Base-by-base conservation (phyloP, 1,140 invertebrate genomes). In the Drusus annulatus region DNA sequence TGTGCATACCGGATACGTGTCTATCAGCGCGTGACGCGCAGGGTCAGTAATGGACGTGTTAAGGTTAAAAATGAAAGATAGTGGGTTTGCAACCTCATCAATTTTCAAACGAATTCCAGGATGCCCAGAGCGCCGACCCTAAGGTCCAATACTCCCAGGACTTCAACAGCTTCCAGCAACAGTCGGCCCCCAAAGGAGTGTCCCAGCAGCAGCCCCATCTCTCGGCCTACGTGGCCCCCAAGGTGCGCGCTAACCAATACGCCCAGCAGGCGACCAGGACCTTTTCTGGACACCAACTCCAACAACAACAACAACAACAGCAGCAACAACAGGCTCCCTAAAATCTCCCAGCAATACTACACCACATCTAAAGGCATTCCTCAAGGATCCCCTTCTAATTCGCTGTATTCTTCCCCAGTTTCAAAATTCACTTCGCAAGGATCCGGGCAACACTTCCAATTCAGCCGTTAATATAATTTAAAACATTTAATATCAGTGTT, bases 341-440 rank as follows among this genome's bases (percentile, higher is more conserved):
- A 36, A 45, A 7, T 36, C n/a, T 31, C 31, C 16, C 63, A 68
- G 25, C 36, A 36, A 16, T 68, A 28, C 36, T 68, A 45, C n/a
- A 68, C 28, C 31, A 28, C 31, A 1, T 68, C 31, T 3, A 25
- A 56, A 19, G n/a, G n/a, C 17, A 56, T 56, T 17, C 36, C 36
- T 45, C 36, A 45, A 45, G 36, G 36, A 45, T 45, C 56, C 17
- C 16, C 71, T 21, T 23, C 78, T 7, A 80, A 80, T 28, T 23
- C 69, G 10, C 52, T 75, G 8, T 80, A 74, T 56, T n/a, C 78
- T 51, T 23, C 78, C 31, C 69, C 78, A 23, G 56, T 74, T 60
- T 65, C 68, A 15, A 80, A 79, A 23, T 19, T 28, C 36, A 10
- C 36, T 13, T 45, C 36, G 10, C 36, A 8, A n/a, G n/a, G n/a